phyloP scores from a whole-genome alignment of 2,888 invertebrate species.

The Piscicola geometra region DNA sequence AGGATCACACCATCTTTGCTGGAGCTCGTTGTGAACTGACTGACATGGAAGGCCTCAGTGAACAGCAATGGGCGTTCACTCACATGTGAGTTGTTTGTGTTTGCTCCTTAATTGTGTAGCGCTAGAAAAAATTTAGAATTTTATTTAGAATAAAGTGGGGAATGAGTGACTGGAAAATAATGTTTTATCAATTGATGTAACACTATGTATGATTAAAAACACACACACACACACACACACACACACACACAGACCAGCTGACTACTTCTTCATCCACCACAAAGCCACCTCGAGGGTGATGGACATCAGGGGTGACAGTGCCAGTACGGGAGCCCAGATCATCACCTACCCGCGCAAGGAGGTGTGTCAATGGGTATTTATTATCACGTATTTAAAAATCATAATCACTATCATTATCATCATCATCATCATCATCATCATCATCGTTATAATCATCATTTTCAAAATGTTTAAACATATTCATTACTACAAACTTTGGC shows the following conservation, averaged over 20 bases:
- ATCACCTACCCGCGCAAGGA: conserved; percentile 33
- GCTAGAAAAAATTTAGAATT: too few relatives aligned
- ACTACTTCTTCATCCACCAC: conserved; percentile 35
- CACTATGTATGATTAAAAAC: neutral
- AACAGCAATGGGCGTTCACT: conserved; percentile 29
- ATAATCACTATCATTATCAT: too few relatives aligned
- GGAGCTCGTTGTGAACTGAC: conserved; percentile 4
- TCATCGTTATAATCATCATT: too few relatives aligned
- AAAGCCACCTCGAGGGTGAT: conserved; percentile 17
- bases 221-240: too few relatives aligned
- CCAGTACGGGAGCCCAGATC: conserved; percentile 25
- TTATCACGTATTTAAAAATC: too few relatives aligned
- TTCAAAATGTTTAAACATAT: too few relatives aligned
- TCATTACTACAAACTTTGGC: too few relatives aligned
- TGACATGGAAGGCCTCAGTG: conserved; percentile 1
- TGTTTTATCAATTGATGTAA: neutral
- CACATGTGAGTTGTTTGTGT: conserved; percentile 13
- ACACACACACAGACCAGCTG: conserved; percentile 32
- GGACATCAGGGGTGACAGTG: conserved; percentile 31
- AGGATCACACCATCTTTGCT: neutral
- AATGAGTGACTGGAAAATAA: too few relatives aligned
- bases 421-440: too few relatives aligned
- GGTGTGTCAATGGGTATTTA: too few relatives aligned
- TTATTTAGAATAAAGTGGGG: too few relatives aligned
- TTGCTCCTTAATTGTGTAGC: too few relatives aligned